Conservation (phyloP, 1,140 invertebrate genomes). For the Stenopsyche tienmushanensis region DNA sequence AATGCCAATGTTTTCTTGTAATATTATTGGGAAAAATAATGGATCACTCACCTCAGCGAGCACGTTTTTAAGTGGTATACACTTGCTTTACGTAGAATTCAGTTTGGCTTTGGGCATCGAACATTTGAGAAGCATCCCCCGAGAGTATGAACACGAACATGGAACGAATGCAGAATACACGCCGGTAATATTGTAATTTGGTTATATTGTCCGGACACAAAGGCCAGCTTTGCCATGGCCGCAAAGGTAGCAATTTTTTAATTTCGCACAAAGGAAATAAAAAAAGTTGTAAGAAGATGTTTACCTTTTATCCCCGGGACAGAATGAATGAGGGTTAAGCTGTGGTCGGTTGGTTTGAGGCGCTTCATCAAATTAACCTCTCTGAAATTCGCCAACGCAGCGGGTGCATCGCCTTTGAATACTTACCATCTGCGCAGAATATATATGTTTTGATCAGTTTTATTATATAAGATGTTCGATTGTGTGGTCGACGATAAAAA, state of each 20-base stretch:
- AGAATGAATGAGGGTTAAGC: no score
- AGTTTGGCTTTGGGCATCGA: not conserved
- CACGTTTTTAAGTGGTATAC: not conserved
- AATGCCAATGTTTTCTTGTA: not conserved
- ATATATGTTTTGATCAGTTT: no score
- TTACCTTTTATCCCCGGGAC: no score
- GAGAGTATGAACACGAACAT: not conserved
- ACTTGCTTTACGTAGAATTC: not conserved
- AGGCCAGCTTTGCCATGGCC: not conserved
- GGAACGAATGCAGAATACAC: conserved; percentile 15
- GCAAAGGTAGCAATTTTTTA: not conserved
- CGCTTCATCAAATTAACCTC: no score
- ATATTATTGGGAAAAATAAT: not conserved
- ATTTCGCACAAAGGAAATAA: not conserved
- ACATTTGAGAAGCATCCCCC: not conserved
- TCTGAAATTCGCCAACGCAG: no score
- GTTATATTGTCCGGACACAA: conserved; percentile 19
- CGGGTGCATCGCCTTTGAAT: no score
- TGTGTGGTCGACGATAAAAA: no score
- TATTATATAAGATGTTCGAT: no score
- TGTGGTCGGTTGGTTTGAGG: no score
- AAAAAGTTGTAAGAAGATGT: not conserved
- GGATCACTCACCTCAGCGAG: not conserved
- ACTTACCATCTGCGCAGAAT: no score
- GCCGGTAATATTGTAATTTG: conserved; percentile 19